Conservation (phyloP, 1,140 invertebrate genomes). For the Tetramorium simillimum region DNA sequence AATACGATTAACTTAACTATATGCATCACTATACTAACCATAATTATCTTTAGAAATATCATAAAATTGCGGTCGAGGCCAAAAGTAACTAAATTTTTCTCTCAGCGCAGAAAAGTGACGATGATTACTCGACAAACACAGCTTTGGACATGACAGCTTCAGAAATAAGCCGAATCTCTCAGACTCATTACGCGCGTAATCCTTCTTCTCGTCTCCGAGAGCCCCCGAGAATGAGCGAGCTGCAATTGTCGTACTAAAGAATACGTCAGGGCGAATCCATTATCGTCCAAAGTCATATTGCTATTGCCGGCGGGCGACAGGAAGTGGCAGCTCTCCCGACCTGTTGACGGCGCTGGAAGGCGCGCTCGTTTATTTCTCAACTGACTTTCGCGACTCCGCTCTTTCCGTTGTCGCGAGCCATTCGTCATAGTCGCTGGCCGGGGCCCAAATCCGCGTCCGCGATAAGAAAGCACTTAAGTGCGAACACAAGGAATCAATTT, state of each 20-base stretch:
- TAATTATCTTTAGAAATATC: too few relatives aligned
- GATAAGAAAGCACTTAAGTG: constrained; percentile 75
- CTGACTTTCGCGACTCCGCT: constrained; percentile 50
- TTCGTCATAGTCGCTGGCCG: constrained; percentile 66
- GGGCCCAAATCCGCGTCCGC: constrained; percentile 63
- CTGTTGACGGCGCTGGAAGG: constrained; percentile 32
- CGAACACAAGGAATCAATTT: constrained; percentile 76
- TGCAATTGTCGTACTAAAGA: constrained; percentile 1
- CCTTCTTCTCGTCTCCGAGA: background rate
- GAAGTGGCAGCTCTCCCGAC: constrained; percentile 33
- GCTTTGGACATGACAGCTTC: background rate
- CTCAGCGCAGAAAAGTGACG: background rate
- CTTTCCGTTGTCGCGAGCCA: constrained; percentile 46
- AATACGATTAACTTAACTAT: too few relatives aligned
- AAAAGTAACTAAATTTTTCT: too few relatives aligned
- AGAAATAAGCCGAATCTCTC: background rate
- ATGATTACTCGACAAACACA: background rate
- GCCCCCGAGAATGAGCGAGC: background rate
- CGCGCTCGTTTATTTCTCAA: constrained; percentile 39
- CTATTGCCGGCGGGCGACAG: background rate
- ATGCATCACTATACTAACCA: too few relatives aligned
- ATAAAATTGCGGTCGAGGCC: too few relatives aligned
- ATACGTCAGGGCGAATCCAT: constrained; percentile 31
- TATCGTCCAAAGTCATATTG: constrained; percentile 38
- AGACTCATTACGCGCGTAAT: background rate